Evolutionary conservation across 2,113 vertebrate species (phyloP).

Genomic region (Sarotherodon lohbergeri): DNA sequence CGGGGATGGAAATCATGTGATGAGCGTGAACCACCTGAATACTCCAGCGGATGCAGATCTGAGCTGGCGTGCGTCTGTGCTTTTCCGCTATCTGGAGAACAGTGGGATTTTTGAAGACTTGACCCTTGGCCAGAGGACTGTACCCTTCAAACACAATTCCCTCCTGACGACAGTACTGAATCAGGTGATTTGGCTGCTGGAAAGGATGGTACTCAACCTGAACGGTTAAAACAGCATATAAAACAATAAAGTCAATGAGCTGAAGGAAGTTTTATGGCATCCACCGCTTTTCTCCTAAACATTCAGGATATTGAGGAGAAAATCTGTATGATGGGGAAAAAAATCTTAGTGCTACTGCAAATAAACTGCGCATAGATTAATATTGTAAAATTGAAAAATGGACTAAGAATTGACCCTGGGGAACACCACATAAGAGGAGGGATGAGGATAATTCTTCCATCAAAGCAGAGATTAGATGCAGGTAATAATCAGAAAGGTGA

Average conservation of each 20-base stretch:
- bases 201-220: slow-evolving; percentile 80
- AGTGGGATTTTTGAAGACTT: slow-evolving; percentile 62
- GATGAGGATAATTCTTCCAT: neutral
- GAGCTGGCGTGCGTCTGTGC: slow-evolving; percentile 66
- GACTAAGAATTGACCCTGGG: neutral
- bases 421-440: neutral
- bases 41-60: slow-evolving; percentile 77
- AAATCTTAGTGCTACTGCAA: neutral
- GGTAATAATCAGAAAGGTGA: no score
- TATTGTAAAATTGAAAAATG: neutral
- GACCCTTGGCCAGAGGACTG: slow-evolving; percentile 75
- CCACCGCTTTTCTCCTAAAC: no score
- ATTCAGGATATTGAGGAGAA: no score
- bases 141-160: slow-evolving; percentile 76
- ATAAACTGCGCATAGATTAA: neutral
- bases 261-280: neutral
- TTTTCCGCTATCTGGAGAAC: slow-evolving; percentile 70
- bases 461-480: neutral
- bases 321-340: no score
- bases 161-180: slow-evolving; percentile 69
- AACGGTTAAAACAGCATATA: neutral
- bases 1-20: neutral
- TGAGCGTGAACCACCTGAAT: slow-evolving; percentile 34
- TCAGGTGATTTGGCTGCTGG: slow-evolving; percentile 72
- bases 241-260: neutral